These are phyloP conservation scores for Hemicentrotus pulcherrimus DNA, from an alignment of 35 echinoderm and acorn worm genomes.

Conservation along the genomic window DNA sequence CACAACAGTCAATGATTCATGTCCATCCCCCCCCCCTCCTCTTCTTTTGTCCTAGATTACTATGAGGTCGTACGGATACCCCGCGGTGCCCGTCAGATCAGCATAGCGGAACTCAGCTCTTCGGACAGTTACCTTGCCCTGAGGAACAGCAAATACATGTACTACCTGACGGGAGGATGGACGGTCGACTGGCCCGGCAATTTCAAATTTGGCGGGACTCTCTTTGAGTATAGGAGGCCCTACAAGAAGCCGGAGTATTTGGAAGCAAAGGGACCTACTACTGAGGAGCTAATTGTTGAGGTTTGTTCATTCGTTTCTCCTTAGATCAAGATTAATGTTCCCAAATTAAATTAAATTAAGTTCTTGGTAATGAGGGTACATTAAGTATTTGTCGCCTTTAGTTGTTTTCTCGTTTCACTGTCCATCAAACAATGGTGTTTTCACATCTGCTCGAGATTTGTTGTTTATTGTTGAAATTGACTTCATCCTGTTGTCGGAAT, in stretches of 20 bases:
- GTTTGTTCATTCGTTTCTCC: slow-evolving; percentile 1
- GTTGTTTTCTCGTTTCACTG: neutral
- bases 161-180: slow-evolving; percentile 95
- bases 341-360: neutral
- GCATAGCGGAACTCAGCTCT: slow-evolving; percentile 54
- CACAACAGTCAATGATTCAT: too few relatives aligned
- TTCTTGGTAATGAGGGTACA: neutral
- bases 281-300: slow-evolving; percentile 81
- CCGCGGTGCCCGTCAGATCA: slow-evolving; percentile 79
- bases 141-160: slow-evolving; percentile 74
- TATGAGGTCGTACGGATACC: slow-evolving; percentile 86
- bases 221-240: slow-evolving; percentile 75
- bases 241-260: slow-evolving; percentile 83
- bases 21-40: neutral
- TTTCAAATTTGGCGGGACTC: slow-evolving; percentile 86
- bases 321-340: neutral
- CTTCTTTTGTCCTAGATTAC: slow-evolving; percentile 74
- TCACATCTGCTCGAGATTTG: neutral
- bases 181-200: slow-evolving; percentile 97
- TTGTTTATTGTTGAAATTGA: neutral
- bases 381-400: neutral
- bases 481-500: neutral
- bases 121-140: slow-evolving; percentile 92
- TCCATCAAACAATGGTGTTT: neutral
- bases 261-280: slow-evolving; percentile 71